phyloP scores from a whole-genome alignment of 2,888 invertebrate species.

The Laspeyria flexula region DNA sequence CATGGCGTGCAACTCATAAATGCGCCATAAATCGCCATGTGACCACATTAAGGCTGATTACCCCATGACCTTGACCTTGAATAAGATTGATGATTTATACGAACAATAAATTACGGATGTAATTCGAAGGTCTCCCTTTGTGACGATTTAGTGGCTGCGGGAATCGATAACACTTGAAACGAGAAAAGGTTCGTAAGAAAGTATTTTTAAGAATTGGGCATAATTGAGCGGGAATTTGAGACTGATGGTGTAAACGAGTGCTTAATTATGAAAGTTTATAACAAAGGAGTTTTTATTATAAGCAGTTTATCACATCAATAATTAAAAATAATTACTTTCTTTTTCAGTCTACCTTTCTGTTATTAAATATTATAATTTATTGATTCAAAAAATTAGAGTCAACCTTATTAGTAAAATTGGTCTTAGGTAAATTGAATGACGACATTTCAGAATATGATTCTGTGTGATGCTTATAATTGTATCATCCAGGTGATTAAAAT shows the following conservation, averaged over 20 bases:
- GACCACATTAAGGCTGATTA: constrained; percentile 53
- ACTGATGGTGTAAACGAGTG: not conserved
- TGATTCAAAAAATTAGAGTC: no score
- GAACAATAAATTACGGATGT: constrained; percentile 46
- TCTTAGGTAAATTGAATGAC: no score
- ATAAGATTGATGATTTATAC: constrained; percentile 59
- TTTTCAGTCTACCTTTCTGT: no score
- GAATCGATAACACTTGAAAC: constrained; percentile 46
- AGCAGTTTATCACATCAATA: no score
- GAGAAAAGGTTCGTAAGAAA: constrained; percentile 25
- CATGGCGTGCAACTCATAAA: constrained; percentile 42
- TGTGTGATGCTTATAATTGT: no score
- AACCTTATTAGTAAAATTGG: no score
- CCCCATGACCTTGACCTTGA: constrained; percentile 60
- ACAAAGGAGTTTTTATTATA: no score
- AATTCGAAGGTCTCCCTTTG: constrained; percentile 40
- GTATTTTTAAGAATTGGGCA: constrained; percentile 16
- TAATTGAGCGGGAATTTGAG: not conserved
- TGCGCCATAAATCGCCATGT: constrained; percentile 54
- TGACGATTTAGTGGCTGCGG: constrained; percentile 44
- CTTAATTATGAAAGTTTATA: no score
- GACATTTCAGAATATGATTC: no score
- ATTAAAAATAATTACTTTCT: no score
- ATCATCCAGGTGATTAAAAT: no score
- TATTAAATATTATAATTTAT: no score